Conservation (phyloP, 1,140 invertebrate species). For the Aricia agestis region DNA sequence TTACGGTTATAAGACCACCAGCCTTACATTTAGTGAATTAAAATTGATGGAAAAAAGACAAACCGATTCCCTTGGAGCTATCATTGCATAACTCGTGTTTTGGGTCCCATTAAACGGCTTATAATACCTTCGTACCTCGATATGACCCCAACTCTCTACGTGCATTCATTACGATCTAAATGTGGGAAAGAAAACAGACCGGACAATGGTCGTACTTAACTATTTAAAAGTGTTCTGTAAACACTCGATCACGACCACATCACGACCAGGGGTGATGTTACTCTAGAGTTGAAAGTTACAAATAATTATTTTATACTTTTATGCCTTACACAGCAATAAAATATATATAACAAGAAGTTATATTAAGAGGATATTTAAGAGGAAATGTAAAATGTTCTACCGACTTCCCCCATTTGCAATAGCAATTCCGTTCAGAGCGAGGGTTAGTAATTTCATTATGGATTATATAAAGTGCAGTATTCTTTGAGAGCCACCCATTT, state of each 20-base stretch:
- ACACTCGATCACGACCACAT: constrained; percentile 29
- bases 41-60: background rate
- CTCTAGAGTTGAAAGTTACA: background rate
- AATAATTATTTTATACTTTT: background rate
- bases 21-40: background rate
- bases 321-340: background rate
- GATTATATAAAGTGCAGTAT: constrained; percentile 8
- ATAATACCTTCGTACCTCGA: constrained; percentile 1
- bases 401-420: constrained; percentile 5
- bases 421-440: constrained; percentile 10
- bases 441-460: constrained; percentile 21
- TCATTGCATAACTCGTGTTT: background rate
- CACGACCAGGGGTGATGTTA: constrained; percentile 19
- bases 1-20: no score
- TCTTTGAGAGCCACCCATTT: background rate
- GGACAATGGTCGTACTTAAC: constrained; percentile 29
- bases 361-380: constrained; percentile 1
- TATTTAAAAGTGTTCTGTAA: constrained; percentile 30
- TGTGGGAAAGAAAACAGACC: constrained; percentile 31
- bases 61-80: background rate
- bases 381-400: constrained; percentile 9
- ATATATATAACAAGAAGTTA: background rate
- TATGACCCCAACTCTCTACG: constrained; percentile 16
- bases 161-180: constrained; percentile 18
- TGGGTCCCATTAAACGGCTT: background rate